phyloP scores from a whole-genome alignment of 2,113 vertebrate species.

The Cepphus grylle region DNA sequence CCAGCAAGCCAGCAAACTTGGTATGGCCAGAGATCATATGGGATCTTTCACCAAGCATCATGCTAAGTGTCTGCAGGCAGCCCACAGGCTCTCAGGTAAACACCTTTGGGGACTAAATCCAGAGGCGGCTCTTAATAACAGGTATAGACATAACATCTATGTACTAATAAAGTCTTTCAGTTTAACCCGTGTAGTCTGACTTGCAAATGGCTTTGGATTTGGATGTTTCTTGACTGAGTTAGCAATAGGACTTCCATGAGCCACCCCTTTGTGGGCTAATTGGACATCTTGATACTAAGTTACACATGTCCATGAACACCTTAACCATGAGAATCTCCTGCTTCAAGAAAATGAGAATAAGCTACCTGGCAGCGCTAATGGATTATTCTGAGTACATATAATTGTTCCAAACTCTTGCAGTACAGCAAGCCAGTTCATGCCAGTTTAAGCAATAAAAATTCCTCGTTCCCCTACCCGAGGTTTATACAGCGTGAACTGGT shows the following conservation, averaged over 20 bases:
- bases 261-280: not conserved
- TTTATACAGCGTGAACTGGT: not conserved
- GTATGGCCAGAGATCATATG: not conserved
- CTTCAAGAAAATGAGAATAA: not conserved
- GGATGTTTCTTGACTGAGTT: not conserved
- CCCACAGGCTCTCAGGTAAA: not conserved
- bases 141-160: not conserved
- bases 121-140: not conserved
- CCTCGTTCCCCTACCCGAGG: not conserved
- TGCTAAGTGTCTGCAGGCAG: not conserved
- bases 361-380: not conserved
- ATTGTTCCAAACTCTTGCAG: not conserved
- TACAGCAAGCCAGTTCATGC: not conserved
- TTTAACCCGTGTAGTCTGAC: not conserved
- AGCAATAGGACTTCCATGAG: not conserved
- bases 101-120: not conserved
- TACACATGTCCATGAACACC: not conserved
- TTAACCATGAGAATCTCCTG: not conserved
- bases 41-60: not conserved
- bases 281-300: not conserved
- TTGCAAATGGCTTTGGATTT: not conserved
- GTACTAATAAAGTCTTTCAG: not conserved
- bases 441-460: not conserved
- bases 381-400: not conserved
- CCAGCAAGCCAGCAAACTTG: not conserved